Evolutionary conservation across 2,797 vertebrate species (phyloP).

Genomic region (Malurus splendens): DNA sequence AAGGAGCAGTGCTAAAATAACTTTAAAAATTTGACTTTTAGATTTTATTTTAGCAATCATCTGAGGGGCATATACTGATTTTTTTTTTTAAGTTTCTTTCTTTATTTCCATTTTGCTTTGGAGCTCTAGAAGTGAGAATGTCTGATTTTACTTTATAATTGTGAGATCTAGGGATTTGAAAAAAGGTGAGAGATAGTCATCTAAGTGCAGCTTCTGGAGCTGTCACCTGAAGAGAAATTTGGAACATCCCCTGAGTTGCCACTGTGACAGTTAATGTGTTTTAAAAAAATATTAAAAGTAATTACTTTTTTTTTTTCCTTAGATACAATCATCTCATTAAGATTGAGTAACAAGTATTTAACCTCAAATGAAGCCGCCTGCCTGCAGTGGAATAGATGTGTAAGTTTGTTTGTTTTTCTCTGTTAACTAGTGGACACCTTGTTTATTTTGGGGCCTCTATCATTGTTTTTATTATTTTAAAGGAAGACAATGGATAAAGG

Average conservation of each 20-base stretch:
- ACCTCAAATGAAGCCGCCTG: slow-evolving; percentile 17
- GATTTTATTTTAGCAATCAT: background rate
- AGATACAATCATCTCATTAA: slow-evolving; percentile 21
- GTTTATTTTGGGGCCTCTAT: background rate
- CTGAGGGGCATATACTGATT: accelerated
- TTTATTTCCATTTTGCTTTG: background rate
- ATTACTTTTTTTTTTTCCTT: background rate
- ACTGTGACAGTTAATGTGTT: background rate
- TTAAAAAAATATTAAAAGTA: background rate
- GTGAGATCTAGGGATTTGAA: background rate
- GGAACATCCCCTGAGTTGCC: background rate
- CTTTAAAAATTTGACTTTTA: background rate
- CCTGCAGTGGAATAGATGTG: slow-evolving; percentile 7
- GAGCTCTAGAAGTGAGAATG: background rate
- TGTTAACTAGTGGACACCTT: background rate
- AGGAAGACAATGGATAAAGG: background rate
- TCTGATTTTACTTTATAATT: background rate
- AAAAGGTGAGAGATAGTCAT: background rate
- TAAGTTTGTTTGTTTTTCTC: slow-evolving; percentile 13
- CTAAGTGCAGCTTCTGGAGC: background rate
- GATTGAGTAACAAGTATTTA: slow-evolving; percentile 9
- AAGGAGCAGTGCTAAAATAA: background rate
- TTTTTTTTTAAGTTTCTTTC: background rate
- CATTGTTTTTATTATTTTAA: background rate
- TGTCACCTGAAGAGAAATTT: background rate